Percentiles rank a stretch among this genome's conserved stretches.
Evolutionary conservation across 2,113 vertebrate genomes (phyloP).

Genomic region (Larimichthys crocea): DNA sequence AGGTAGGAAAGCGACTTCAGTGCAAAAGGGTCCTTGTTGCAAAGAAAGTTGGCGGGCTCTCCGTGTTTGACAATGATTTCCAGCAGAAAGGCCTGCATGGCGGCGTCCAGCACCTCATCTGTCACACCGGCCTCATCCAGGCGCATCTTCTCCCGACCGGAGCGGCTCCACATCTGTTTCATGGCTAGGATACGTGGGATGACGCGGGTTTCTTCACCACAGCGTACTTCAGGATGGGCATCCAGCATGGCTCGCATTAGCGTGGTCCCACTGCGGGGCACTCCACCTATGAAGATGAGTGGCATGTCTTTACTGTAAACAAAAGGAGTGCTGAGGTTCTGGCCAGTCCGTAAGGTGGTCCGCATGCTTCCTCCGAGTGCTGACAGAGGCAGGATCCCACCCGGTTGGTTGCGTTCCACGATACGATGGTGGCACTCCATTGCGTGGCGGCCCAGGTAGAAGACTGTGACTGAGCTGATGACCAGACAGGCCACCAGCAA

Average conservation of each 20-base stretch:
- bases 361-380: conserved; percentile 74
- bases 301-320: conserved; percentile 98
- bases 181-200: conserved; percentile 96
- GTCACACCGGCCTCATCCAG: conserved; percentile 97
- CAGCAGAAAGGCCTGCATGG: conserved; percentile 96
- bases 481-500: conserved; percentile 94
- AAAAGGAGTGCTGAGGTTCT: conserved; percentile 80
- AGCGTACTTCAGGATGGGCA: conserved; percentile 94
- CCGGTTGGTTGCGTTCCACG: conserved; percentile 86
- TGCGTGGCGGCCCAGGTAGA: conserved; percentile 95
- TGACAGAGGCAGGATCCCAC: conserved; percentile 62
- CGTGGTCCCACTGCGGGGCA: conserved; percentile 96
- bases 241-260: conserved; percentile 98
- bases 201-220: conserved; percentile 95
- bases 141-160: conserved; percentile 95
- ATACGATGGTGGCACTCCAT: conserved; percentile 97
- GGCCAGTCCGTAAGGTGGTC: conserved; percentile 80
- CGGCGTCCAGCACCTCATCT: conserved; percentile 95
- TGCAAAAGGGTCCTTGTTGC: conserved; percentile 98
- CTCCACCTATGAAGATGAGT: conserved; percentile 95
- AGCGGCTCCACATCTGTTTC: conserved; percentile 99
- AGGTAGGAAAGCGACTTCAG: conserved; percentile 95
- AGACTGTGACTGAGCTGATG: conserved; percentile 94
- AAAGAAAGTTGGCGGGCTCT: conserved; percentile 93
- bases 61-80: conserved; percentile 98